A percentile compares a stretch with the other conserved stretches of the same genome.
Evolutionary conservation across 2,888 invertebrate species (phyloP).

Genomic region (Diloba caeruleocephala): DNA sequence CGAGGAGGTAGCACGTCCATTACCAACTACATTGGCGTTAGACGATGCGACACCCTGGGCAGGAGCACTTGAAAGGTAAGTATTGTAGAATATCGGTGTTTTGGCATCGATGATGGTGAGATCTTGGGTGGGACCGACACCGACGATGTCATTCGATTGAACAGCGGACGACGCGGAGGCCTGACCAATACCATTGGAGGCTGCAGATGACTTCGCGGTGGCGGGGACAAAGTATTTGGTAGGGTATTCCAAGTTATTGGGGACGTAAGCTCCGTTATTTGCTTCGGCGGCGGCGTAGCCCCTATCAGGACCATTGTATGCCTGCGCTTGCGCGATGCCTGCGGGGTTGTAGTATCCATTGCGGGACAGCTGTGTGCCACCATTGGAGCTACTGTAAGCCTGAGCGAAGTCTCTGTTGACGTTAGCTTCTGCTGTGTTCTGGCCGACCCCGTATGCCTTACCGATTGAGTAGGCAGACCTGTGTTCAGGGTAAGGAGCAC

Average conservation of each 20-base stretch:
- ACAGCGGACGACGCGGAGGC: slow-evolving; percentile 73
- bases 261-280: slow-evolving; percentile 65
- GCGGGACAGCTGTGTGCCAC: slow-evolving; percentile 55
- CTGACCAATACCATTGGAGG: slow-evolving; percentile 66
- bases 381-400: slow-evolving; percentile 40
- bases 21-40: slow-evolving; percentile 67
- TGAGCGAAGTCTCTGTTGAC: slow-evolving; percentile 60
- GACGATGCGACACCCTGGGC: slow-evolving; percentile 63
- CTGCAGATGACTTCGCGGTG: slow-evolving; percentile 71
- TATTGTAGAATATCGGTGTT: slow-evolving; percentile 66
- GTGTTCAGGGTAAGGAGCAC: slow-evolving; percentile 73
- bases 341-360: slow-evolving; percentile 67
- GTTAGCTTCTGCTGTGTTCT: slow-evolving; percentile 69
- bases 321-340: slow-evolving; percentile 63
- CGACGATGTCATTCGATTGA: slow-evolving; percentile 58
- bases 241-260: slow-evolving; percentile 60
- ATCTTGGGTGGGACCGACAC: slow-evolving; percentile 52
- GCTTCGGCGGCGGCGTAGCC: slow-evolving; percentile 56
- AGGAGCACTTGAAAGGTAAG: slow-evolving; percentile 55
- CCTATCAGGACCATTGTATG: slow-evolving; percentile 34
- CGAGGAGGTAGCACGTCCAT: slow-evolving; percentile 63
- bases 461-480: slow-evolving; percentile 75
- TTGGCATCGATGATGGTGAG: slow-evolving; percentile 63
- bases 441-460: slow-evolving; percentile 67
- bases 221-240: slow-evolving; percentile 56